Evolutionary conservation across 1,140 invertebrate genomes (phyloP).

Genomic region (Protaetia brevitarsis): DNA sequence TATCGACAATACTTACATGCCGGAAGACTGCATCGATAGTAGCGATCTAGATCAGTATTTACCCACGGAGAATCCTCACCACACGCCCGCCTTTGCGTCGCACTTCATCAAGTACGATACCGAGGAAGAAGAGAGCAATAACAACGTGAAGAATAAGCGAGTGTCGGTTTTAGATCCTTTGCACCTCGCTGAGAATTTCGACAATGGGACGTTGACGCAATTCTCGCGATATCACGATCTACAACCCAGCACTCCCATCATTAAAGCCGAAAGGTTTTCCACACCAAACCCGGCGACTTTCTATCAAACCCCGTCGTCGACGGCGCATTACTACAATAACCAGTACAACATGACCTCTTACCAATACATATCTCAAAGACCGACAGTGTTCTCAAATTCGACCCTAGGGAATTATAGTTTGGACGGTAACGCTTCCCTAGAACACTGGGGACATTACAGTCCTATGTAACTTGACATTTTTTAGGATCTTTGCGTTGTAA

Average conservation of each 20-base stretch:
- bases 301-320: conserved; percentile 33
- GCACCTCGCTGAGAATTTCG: conserved; percentile 46
- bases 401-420: conserved; percentile 28
- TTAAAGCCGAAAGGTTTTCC: conserved; percentile 38
- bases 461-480: neutral
- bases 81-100: conserved; percentile 21
- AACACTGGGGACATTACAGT: conserved; percentile 12
- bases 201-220: conserved; percentile 31
- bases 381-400: conserved; percentile 35
- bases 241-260: conserved; percentile 44
- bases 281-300: conserved; percentile 33
- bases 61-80: conserved; percentile 37
- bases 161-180: conserved; percentile 45
- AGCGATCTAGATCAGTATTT: conserved; percentile 68
- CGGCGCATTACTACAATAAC: conserved; percentile 32
- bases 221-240: conserved; percentile 53
- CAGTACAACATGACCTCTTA: conserved; percentile 29
- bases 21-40: conserved; percentile 58
- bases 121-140: conserved; percentile 48
- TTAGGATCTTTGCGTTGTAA: neutral
- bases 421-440: conserved; percentile 20
- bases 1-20: conserved; percentile 39
- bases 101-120: conserved; percentile 26
- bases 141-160: conserved; percentile 48
- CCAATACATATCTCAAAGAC: conserved; percentile 45